Conservation (phyloP, 2,113 vertebrate species). For the Xenopus borealis region DNA sequence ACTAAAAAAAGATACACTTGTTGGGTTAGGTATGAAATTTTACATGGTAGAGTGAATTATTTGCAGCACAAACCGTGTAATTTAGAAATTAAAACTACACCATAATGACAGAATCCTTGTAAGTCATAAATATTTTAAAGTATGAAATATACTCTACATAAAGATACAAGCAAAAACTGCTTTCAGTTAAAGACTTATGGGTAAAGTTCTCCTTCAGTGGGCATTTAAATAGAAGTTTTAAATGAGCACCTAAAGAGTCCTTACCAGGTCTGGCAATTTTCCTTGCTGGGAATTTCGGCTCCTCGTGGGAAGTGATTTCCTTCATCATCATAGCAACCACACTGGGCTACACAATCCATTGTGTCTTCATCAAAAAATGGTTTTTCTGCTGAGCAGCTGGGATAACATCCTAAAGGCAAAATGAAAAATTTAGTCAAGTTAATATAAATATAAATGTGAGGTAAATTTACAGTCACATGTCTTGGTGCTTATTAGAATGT, state of each 20-base stretch:
- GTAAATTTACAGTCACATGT: neutral
- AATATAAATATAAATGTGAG: neutral
- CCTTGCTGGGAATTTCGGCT: conserved; percentile 53
- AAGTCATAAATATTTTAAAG: no score
- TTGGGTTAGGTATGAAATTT: no score
- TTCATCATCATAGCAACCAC: conserved; percentile 69
- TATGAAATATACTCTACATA: no score
- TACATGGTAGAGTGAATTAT: no score
- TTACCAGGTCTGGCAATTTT: conserved; percentile 83
- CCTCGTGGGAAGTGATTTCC: conserved; percentile 68
- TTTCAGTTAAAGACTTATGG: no score
- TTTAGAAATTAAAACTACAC: no score
- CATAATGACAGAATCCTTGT: no score
- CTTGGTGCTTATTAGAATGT: no score
- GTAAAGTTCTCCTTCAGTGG: neutral
- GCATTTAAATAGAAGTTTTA: neutral
- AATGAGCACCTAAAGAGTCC: conserved; percentile 10
- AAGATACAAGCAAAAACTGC: no score
- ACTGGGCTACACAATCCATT: conserved; percentile 80
- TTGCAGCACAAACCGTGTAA: no score
- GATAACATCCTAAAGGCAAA: conserved; percentile 80
- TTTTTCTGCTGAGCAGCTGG: conserved; percentile 72
- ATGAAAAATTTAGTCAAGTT: neutral
- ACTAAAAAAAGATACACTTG: no score
- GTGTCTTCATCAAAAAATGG: conserved; percentile 84